Evolutionary conservation across 2,797 vertebrate genomes (phyloP), one percentile per base, ranked within the genome.

Genomic region (Cirrhinus molitorella): DNA sequence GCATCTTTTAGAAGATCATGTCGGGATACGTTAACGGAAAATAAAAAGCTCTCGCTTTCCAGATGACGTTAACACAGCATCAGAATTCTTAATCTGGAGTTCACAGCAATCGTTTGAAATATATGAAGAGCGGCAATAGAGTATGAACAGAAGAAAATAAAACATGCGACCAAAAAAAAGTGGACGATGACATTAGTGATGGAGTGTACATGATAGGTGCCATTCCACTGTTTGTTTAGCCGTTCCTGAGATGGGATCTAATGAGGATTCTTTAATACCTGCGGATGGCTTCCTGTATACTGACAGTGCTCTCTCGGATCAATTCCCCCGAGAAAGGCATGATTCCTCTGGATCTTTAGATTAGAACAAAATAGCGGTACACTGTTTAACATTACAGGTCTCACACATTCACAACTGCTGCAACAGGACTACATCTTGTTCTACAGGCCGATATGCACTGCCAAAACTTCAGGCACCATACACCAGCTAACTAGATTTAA

Each of bases 281-380:
- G 95, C n/a, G 90, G 92, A 88, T 93, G 93, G 85, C 92, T 89
- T 88, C 85, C 88, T 88, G 86, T 82, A 90, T 88, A 89, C 75
- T 90, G 88, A 89, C 79, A 87, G 88, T 81, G 85, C 80, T 94
- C 94, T 91, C 94, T 93, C 77, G 90, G 94, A 85, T 94, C 94
- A 88, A 88, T 92, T 83, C 91, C 89, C 90, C 92, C 94, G 88
- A 94, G 88, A 37, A 94, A 90, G 65, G 94, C 93, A 88, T 94
- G 94, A 88, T 90, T 94, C 88, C 91, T 94, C 89, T 93, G 94
- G 94, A 95, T 95, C 94, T 95, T 93, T 91, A 94, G 87, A 92
- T 88, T 82, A 88, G 88, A 89, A 89, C 90, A 90, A 80, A 90
- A 89, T 73, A 86, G 82, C 84, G 80, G 78, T 76, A 85, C 77